Base-by-base conservation (phyloP, 1,140 invertebrate species). In the Heliconius hewitsoni region DNA sequence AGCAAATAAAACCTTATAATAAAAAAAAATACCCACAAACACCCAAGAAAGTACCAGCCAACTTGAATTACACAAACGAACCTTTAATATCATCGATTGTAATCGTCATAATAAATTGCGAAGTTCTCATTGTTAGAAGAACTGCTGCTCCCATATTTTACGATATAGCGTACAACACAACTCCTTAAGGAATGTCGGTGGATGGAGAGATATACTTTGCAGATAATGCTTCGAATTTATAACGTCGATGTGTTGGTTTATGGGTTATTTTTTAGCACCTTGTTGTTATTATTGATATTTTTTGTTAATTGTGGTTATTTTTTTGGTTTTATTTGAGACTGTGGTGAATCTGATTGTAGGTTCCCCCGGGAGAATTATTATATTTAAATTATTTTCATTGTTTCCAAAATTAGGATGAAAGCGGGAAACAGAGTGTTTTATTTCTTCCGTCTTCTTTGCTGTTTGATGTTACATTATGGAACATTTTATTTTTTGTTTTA, bases 31-130 rank as follows among this genome's bases (percentile, higher is more conserved):
- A n/a, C 57, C 2, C 57, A 27, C 1, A 60, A 13, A 8, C 8
- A 71, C 66, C 71, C 11, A 42, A 30, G 30, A 52, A 57, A 78
- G 80, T 60, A 71, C 57, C 37, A 74, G 66, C 74, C 50, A 27
- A 72, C n/a, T 75, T 60, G 74, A 66, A 66, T 66, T 16, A n/a
- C 73, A 77, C 72, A 78, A 81, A 81, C 72, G 74, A 80, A 80
- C 71, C 79, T 60, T 80, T 80, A 80, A 76, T 80, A 81, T 81
- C 78, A 18, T 52, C 78, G 83, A 86, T 85, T 81, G 78, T 82
- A 85, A 84, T 85, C 84, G 84, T 71, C 60, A 80, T 76, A 77
- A 82, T 84, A 84, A 81, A 84, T 81, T 71, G 78, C 74, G 66
- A 76, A 82, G 71, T 81, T 81, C 73, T 57, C 78, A 81, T 81